Evolutionary conservation across 1,140 invertebrate species (phyloP), one percentile per base, ranked within the genome.

Genomic region (Sarcophaga peregrina): DNA sequence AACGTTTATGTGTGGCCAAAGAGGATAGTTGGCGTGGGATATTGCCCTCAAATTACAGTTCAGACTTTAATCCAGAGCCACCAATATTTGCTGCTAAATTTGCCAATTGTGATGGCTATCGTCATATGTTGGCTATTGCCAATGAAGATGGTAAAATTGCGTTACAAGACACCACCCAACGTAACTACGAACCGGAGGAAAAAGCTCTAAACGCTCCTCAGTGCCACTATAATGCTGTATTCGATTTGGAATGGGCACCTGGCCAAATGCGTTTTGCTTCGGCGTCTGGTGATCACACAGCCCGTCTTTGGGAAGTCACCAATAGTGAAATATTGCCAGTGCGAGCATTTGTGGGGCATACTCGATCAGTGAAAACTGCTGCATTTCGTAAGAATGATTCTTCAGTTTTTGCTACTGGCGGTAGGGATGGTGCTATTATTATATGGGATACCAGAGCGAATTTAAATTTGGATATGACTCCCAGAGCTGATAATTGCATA

Each of bases 221-320:
- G 87, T 95, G 95, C 72, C 97, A 98, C 89, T 92, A 93, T 84
- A 97, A 97, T 93, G 96, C 96, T 15, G 95, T 97, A 17, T 97
- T 97, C 91, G 97, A 98, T 90, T 86, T 97, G 72, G 94, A 95
- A 8, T 98, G 97, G 96, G 94, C 95, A 90, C 94, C 94, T 7
- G 91, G 92, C 1, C 92, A 95, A 84, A 92, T 94, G 90, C 94
- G 94, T 85, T 92, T 97, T 52, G 93, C 97, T 6, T 96, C 96
- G 73, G 96, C 94, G 2, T 96, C 96, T 80, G 96, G 96, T 7
- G 96, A 98, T 90, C 95, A 97, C 86, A 95, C 94, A 0, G 94
- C 94, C 0, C 91, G 92, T 73, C 89, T 97, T 0, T 96, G 95
- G 94, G 95, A 97, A 89, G 91, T 92, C 9, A 85, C 87, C 0